These are phyloP conservation scores for Myioborus melanocephalus DNA, from an alignment of 2,797 vertebrate genomes.

Conservation along the genomic window DNA sequence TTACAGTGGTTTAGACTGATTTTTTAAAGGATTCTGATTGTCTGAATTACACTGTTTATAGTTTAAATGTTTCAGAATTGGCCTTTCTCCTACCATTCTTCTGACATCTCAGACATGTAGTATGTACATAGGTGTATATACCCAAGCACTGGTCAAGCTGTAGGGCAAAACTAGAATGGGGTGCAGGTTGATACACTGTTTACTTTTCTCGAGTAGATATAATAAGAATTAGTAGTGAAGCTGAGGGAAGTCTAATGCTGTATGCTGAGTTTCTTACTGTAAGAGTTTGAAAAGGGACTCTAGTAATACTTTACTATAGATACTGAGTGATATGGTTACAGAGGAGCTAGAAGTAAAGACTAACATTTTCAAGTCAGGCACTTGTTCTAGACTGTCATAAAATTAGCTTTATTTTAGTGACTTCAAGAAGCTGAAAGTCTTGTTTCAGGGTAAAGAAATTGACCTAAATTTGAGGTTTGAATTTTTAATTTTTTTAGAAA, in stretches of 20 bases:
- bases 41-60: constrained; percentile 20
- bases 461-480: not conserved
- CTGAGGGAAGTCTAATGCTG: not conserved
- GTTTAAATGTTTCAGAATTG: constrained; percentile 11
- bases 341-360: not conserved
- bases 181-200: not conserved
- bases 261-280: not conserved
- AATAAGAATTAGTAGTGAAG: constrained; percentile 6
- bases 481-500: not conserved
- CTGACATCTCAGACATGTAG: not conserved
- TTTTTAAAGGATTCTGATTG: not conserved
- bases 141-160: not conserved
- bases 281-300: not conserved
- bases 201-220: not conserved
- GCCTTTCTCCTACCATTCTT: constrained; percentile 1
- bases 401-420: not conserved
- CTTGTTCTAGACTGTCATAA: not conserved
- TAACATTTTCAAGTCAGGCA: not conserved
- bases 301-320: not conserved
- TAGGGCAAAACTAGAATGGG: not conserved
- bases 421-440: not conserved
- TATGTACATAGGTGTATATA: constrained; percentile 45
- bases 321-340: not conserved
- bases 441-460: not conserved
- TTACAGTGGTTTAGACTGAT: not conserved